These are phyloP conservation scores for Xestia rhomboidea DNA, from an alignment of 2,888 invertebrate genomes.

Conservation along the genomic window DNA sequence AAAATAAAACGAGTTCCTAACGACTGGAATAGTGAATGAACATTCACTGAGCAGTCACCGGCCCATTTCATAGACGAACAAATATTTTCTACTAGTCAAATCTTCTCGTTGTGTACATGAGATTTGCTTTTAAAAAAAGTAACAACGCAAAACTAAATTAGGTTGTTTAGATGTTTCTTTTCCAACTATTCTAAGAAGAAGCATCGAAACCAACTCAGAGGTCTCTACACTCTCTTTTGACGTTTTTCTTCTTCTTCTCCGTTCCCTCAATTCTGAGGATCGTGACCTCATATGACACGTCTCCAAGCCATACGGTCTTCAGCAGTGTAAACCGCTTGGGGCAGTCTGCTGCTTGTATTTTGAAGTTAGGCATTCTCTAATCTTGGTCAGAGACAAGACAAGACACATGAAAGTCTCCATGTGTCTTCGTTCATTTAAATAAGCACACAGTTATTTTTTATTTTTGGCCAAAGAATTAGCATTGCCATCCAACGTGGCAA, in stretches of 20 bases:
- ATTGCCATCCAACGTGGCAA: too few species aligned
- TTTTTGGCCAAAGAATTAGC: too few species aligned
- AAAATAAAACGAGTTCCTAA: background rate
- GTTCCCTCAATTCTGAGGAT: background rate
- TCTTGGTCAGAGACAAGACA: too few species aligned
- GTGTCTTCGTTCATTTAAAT: too few species aligned
- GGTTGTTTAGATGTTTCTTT: background rate
- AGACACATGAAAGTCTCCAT: too few species aligned
- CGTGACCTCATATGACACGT: background rate
- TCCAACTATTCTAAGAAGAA: background rate
- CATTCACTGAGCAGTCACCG: constrained; percentile 19
- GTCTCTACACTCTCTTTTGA: background rate
- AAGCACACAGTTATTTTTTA: too few species aligned
- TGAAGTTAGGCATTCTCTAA: background rate
- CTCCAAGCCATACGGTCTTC: background rate
- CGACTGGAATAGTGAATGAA: background rate
- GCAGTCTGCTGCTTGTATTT: background rate
- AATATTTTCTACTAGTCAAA: constrained; percentile 1
- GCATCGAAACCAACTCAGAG: background rate
- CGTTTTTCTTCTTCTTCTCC: background rate
- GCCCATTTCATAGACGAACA: constrained; percentile 11
- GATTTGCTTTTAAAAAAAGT: background rate
- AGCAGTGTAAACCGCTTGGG: background rate
- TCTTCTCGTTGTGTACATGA: background rate
- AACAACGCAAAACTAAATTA: background rate